phyloP scores from a whole-genome alignment of 2,113 vertebrate species.

The Lagopus leucura region DNA sequence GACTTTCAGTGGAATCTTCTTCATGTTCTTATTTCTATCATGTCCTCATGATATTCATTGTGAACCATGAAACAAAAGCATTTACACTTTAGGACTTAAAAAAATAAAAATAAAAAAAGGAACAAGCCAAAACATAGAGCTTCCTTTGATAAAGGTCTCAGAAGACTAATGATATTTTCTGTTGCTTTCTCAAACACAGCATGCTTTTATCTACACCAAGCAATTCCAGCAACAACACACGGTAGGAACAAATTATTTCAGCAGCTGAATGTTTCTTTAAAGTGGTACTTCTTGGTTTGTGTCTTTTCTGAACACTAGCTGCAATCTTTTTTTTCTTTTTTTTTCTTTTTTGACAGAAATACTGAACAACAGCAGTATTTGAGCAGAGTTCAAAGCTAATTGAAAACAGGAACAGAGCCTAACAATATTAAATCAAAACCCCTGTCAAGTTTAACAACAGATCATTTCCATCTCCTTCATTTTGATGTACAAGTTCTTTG shows the following conservation, averaged over 20 bases:
- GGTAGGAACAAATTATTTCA: background rate
- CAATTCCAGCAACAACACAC: background rate
- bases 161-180: background rate
- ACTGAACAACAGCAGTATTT: background rate
- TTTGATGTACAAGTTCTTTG: background rate
- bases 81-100: rapidly evolving
- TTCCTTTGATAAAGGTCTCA: background rate
- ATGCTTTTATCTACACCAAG: background rate
- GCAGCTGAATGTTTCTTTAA: background rate
- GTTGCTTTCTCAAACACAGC: background rate
- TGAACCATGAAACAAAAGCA: background rate
- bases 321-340: background rate
- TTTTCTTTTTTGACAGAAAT: background rate
- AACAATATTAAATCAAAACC: constrained; percentile 8
- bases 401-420: background rate
- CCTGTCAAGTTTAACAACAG: constrained; percentile 1
- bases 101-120: background rate
- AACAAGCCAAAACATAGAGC: background rate
- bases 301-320: background rate
- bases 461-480: constrained; percentile 6
- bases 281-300: rapidly evolving
- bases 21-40: rapidly evolving
- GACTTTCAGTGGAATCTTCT: background rate
- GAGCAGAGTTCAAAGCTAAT: constrained; percentile 15
- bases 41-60: background rate